Conservation (phyloP, 2,888 invertebrate species). For the Pammene fasciana region DNA sequence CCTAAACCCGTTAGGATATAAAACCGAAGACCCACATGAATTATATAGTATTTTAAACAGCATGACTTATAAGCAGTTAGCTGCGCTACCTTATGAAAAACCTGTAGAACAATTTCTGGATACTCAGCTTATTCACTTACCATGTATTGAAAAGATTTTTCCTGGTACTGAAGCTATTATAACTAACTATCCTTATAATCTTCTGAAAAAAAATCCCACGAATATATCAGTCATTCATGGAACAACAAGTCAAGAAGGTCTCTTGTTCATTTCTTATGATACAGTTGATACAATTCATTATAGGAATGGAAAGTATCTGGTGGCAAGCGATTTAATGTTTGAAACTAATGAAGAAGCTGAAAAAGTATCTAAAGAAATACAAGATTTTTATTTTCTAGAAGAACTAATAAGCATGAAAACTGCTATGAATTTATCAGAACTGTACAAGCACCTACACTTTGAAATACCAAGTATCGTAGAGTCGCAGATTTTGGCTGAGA, state of each 20-base stretch:
- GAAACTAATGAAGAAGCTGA: conserved; percentile 44
- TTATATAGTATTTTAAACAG: conserved; percentile 22
- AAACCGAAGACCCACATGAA: conserved; percentile 26
- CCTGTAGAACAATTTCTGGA: conserved; percentile 67
- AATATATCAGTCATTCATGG: conserved; percentile 65
- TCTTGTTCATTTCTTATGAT: conserved; percentile 55
- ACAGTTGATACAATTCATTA: conserved; percentile 48
- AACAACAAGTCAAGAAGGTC: conserved; percentile 67
- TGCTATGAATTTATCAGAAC: conserved; percentile 25
- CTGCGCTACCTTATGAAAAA: conserved; percentile 47
- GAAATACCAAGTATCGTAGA: conserved; percentile 55
- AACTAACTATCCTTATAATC: conserved; percentile 67
- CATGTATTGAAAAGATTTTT: conserved; percentile 69
- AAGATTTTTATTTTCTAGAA: conserved; percentile 50
- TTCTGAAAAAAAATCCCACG: conserved; percentile 59
- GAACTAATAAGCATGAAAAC: conserved; percentile 47
- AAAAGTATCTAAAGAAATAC: conserved; percentile 45
- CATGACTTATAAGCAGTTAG: conserved; percentile 19
- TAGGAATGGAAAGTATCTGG: conserved; percentile 33
- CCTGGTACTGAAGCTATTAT: conserved; percentile 64
- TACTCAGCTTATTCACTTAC: conserved; percentile 66
- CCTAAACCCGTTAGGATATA: conserved; percentile 17
- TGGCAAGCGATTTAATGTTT: conserved; percentile 38
- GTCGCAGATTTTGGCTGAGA: conserved; percentile 24
- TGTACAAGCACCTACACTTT: conserved; percentile 49